phyloP scores from a whole-genome alignment of 2,113 vertebrate species.

The Tupaia tana region DNA sequence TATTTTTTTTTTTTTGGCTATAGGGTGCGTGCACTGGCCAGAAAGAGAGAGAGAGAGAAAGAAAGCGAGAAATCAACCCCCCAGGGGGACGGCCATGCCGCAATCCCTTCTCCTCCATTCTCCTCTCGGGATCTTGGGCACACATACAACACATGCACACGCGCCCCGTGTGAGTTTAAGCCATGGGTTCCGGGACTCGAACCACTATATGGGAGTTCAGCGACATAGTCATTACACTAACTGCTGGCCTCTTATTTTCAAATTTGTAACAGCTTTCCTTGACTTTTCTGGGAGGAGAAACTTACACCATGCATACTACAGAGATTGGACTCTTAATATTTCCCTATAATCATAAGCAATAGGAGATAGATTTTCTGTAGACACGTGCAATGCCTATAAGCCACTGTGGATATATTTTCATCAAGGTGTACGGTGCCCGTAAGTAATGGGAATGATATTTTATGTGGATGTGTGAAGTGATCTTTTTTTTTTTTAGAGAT shows the following conservation, averaged over 20 bases:
- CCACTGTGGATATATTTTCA: not conserved
- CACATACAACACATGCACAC: too few species aligned
- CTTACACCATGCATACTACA: not conserved
- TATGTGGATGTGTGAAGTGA: conserved; percentile 30
- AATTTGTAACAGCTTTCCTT: conserved; percentile 61
- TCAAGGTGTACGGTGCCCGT: not conserved
- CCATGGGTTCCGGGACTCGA: too few species aligned
- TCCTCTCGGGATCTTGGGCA: too few species aligned
- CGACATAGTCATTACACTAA: too few species aligned
- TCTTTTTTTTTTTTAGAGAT: too few species aligned
- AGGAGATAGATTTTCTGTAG: not conserved
- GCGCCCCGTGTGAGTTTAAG: too few species aligned
- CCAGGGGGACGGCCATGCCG: too few species aligned
- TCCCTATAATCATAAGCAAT: not conserved
- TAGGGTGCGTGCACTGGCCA: too few species aligned
- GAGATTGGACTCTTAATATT: conserved; percentile 12
- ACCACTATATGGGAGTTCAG: too few species aligned
- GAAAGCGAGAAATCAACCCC: too few species aligned
- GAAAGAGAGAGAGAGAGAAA: too few species aligned
- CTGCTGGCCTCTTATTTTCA: conserved; percentile 2
- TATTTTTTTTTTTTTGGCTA: conserved; percentile 74
- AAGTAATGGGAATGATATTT: conserved; percentile 18
- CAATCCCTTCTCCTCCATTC: too few species aligned
- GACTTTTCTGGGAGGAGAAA: conserved; percentile 38
- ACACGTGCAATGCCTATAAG: not conserved